phyloP scores from a whole-genome alignment of 2,888 invertebrate genomes.

The Platycheirus rosarum region DNA sequence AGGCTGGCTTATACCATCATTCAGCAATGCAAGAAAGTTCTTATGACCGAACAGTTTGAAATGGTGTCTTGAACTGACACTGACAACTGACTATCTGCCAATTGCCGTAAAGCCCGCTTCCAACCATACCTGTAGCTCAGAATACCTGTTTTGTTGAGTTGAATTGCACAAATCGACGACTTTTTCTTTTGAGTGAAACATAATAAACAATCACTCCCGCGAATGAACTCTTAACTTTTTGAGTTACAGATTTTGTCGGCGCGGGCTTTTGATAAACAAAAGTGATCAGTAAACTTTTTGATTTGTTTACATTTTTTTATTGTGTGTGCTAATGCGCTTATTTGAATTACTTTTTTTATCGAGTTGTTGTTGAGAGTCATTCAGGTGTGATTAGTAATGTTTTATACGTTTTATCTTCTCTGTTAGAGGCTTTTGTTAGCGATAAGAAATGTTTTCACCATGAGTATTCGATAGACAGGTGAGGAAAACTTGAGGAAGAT shows the following conservation, averaged over 20 bases:
- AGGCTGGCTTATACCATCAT: constrained; percentile 28
- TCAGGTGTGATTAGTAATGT: background rate
- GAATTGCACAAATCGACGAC: constrained; percentile 9
- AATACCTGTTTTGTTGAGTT: constrained; percentile 59
- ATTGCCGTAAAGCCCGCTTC: constrained; percentile 10
- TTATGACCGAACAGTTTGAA: constrained; percentile 32
- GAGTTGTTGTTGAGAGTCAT: background rate
- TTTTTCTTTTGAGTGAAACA: constrained; percentile 4
- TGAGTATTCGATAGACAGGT: no score
- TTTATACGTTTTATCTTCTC: constrained; percentile 23
- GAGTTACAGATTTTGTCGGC: constrained; percentile 36
- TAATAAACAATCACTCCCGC: constrained; percentile 18
- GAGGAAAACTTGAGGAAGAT: no score
- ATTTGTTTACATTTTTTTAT: constrained; percentile 21
- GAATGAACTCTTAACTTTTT: background rate
- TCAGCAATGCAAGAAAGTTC: background rate
- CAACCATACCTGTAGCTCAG: constrained; percentile 26
- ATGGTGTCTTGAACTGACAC: constrained; percentile 52
- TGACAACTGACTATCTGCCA: constrained; percentile 24
- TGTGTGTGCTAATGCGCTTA: background rate
- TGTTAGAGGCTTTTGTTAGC: background rate
- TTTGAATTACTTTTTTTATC: background rate
- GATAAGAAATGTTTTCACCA: no score
- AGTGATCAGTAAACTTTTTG: constrained; percentile 12
- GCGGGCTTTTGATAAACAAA: background rate